Base-by-base conservation (phyloP, 2,113 vertebrate genomes). In the Chaenocephalus aceratus region DNA sequence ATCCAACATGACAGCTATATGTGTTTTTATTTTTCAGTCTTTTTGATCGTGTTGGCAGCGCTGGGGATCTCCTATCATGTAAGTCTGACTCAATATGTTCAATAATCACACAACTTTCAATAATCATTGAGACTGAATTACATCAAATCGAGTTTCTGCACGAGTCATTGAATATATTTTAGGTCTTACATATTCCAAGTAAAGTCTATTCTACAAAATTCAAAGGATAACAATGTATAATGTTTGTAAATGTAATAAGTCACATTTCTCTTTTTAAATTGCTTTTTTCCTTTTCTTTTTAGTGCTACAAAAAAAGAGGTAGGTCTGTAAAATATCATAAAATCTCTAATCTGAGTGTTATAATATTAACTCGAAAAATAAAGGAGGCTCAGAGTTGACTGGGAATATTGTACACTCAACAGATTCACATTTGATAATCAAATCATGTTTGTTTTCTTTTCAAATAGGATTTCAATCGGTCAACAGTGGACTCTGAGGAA, bases 21-120 rank as follows among this genome's bases (percentile, higher is more conserved):
- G 23, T 49, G 10, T 51, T 73, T 30, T 52, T 15, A 16, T 18
- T 52, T 54, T 45, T 2, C 59, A 75, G 82, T 0, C 0, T 0
- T 34, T 34, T 0, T 56, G 10, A 2, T 56, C 2, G 3, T 12
- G 10, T 1, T 63, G 10, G 6, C 0, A 15, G 45, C 0, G 3
- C 12, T 53, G 2, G 4, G 12, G 16, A 10, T 52, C 21, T 13
- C 0, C 3, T 13, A 30, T 30, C 26, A 0, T 2, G 69, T 83
- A 49, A 72, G 68, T 77, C 3, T 76, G 11, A 69, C 10, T 69
- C 10, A 57, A 2, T 15, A 10, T 44, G 21, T 7, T 60, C 23
- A 18, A 16, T 10, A 10, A 54, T 36, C 26, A 68, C 18, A 30
- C 6, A 49, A 58, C n/a, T 15, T 72, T 30, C 4, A 44, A 13